Base-by-base conservation (phyloP, 1,140 invertebrate species). In the Drosophila pachea region DNA sequence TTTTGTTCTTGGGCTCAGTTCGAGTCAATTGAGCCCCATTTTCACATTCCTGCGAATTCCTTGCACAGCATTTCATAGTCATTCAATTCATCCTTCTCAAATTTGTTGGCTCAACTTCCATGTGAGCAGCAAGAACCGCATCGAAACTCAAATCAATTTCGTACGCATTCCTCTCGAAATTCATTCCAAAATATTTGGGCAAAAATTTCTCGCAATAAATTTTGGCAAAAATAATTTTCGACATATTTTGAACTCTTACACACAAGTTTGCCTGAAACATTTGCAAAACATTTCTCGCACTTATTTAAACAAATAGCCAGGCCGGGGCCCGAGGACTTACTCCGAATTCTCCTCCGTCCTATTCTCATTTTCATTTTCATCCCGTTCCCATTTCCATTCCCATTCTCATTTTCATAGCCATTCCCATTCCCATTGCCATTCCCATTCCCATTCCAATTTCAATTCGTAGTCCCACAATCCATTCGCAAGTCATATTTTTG, bases 401-500 rank as follows among this genome's bases (percentile, higher is more conserved):
- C n/a, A n/a, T n/a, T n/a, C n/a, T n/a, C n/a, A n/a, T n/a, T n/a
- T n/a, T n/a, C n/a, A n/a, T n/a, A n/a, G n/a, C 9, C 33, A 42
- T 48, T 40, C 45, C 70, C 71, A 42, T 12, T 12, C 38, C 11
- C 38, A 40, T 40, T 40, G 0, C 40, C 12, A 42, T 7, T 12
- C 40, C n/a, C 40, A 6, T 12, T 42, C n/a, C 40, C n/a, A 42
- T 42, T 42, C n/a, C 40, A 42, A 42, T 42, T 42, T 42, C 40
- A 42, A 42, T 42, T 42, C n/a, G 6, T 42, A 42, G 40, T 42
- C 40, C 40, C 33, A 56, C 66, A 77, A 69, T 54, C 76, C 79
- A 86, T 79, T 84, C 76, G 65, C 76, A 86, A 84, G 81, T 84
- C 76, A 84, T 84, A 84, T 84, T 84, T 71, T 73, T 75, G 61